Evolutionary conservation across 2,888 invertebrate species (phyloP).

Genomic region (Rutpela maculata): DNA sequence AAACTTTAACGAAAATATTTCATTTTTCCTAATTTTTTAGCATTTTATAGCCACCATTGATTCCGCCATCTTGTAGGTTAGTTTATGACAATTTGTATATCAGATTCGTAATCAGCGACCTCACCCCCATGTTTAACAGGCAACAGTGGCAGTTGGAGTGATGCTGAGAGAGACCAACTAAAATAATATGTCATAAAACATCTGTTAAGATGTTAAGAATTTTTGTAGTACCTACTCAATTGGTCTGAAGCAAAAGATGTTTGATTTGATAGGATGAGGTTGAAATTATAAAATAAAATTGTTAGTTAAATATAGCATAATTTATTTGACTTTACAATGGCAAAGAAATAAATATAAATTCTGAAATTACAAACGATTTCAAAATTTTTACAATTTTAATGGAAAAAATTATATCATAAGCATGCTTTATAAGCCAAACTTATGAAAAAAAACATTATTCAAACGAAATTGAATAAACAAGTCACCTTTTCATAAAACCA

Average conservation of each 20-base stretch:
- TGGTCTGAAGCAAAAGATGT: neutral
- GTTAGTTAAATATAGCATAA: conserved; percentile 32
- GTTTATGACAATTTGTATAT: too few species aligned
- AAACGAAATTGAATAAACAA: conserved; percentile 29
- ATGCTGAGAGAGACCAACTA: too few species aligned
- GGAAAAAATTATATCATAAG: conserved; percentile 24
- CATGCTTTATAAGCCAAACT: conserved; percentile 45
- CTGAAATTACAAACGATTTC: conserved; percentile 34
- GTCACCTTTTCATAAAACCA: conserved; percentile 14
- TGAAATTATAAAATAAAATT: conserved; percentile 25
- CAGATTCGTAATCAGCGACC: too few species aligned
- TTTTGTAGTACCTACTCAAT: too few species aligned
- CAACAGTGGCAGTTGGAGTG: too few species aligned
- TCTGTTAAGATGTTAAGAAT: too few species aligned
- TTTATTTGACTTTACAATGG: conserved; percentile 48
- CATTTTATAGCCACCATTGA: too few species aligned
- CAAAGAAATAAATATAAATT: conserved; percentile 46
- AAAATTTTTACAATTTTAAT: conserved; percentile 29
- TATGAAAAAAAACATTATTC: conserved; percentile 31
- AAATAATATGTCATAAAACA: too few species aligned
- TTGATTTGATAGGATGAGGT: neutral
- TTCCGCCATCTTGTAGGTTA: too few species aligned
- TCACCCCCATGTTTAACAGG: too few species aligned
- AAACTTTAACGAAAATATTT: too few species aligned
- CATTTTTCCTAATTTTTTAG: too few species aligned